phyloP scores from a whole-genome alignment of 2,113 vertebrate species.

The Oryzias javanicus region DNA sequence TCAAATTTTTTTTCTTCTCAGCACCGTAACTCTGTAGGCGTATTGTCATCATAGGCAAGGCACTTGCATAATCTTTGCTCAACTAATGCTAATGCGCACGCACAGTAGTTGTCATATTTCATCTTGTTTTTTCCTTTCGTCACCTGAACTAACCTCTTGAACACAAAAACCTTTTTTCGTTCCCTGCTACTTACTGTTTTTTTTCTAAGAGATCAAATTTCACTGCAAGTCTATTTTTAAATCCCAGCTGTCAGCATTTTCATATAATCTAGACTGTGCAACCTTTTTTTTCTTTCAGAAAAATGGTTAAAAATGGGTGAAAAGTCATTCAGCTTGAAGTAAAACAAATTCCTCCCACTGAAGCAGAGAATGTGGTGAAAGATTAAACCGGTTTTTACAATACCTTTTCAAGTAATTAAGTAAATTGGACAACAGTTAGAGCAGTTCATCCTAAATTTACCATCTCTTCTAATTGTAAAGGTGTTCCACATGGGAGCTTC shows the following conservation, averaged over 20 bases:
- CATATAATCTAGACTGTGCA: not conserved
- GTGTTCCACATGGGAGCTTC: too few relatives aligned
- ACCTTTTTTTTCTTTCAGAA: not conserved
- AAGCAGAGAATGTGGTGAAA: too few relatives aligned
- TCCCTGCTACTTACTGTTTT: constrained; percentile 2
- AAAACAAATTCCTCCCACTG: too few relatives aligned
- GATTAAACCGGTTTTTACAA: too few relatives aligned
- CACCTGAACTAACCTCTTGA: not conserved
- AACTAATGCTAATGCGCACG: not conserved
- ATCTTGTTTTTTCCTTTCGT: not conserved
- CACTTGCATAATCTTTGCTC: constrained; percentile 25
- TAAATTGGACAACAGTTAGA: too few relatives aligned
- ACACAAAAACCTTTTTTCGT: not conserved
- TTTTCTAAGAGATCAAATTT: constrained; percentile 3
- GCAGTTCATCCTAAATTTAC: too few relatives aligned
- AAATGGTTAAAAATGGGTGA: too few relatives aligned
- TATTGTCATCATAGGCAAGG: not conserved
- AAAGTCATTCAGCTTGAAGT: too few relatives aligned
- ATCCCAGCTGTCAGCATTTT: not conserved
- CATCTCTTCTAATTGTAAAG: too few relatives aligned
- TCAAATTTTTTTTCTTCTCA: not conserved
- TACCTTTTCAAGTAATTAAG: too few relatives aligned
- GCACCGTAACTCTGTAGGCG: constrained; percentile 9
- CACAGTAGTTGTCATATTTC: not conserved
- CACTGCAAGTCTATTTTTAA: not conserved